Evolutionary conservation across 1,140 invertebrate species (phyloP).

Genomic region (Drosophila orosa): DNA sequence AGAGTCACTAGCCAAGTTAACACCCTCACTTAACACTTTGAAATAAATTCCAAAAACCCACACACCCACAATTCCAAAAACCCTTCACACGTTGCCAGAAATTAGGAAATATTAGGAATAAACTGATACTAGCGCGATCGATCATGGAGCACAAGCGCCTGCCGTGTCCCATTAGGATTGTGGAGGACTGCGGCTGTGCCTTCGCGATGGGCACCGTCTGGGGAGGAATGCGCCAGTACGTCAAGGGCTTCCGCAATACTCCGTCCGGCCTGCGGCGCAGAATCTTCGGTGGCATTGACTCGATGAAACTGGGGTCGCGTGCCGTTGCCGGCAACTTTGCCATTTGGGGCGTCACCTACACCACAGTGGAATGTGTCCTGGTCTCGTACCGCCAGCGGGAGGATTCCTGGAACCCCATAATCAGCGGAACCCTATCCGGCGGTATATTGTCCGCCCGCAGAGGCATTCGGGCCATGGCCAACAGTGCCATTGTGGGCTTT

Average conservation of each 20-base stretch:
- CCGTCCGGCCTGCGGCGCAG: constrained; percentile 47
- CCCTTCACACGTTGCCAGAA: neutral
- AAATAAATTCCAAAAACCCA: neutral
- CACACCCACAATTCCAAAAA: neutral
- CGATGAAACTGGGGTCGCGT: constrained; percentile 60
- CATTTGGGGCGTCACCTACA: constrained; percentile 63
- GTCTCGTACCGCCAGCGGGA: constrained; percentile 51
- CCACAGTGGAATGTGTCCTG: constrained; percentile 58
- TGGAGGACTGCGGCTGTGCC: constrained; percentile 68
- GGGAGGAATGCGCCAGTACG: constrained; percentile 58
- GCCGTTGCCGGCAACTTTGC: constrained; percentile 64
- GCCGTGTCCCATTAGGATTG: constrained; percentile 67
- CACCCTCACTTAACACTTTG: neutral
- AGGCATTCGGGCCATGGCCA: constrained; percentile 61
- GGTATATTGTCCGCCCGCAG: constrained; percentile 61
- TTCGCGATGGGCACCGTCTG: constrained; percentile 69
- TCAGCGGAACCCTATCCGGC: constrained; percentile 59
- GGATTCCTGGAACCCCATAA: constrained; percentile 63
- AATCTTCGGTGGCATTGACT: constrained; percentile 52
- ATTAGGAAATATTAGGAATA: neutral
- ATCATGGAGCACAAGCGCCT: constrained; percentile 66
- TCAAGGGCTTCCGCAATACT: constrained; percentile 61
- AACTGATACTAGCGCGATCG: neutral
- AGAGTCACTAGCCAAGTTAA: neutral
- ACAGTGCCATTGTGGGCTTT: constrained; percentile 59